Evolutionary conservation across 2,888 invertebrate genomes (phyloP).

Genomic region (Melanophora roralis): DNA sequence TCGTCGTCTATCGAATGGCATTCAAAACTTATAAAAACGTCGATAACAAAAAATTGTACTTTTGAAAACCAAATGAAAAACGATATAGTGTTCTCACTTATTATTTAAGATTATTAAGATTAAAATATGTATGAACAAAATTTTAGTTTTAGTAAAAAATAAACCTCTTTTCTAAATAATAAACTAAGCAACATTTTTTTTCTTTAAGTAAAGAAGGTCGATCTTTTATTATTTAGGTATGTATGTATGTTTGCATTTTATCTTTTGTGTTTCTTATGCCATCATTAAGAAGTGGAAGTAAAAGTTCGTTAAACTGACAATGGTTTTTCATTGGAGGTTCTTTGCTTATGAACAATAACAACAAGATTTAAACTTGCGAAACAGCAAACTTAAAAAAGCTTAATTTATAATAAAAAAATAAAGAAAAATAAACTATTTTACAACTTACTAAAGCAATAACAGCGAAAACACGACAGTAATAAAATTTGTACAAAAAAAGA

Average conservation of each 20-base stretch:
- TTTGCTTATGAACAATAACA: slow-evolving; percentile 3
- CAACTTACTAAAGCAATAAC: background rate
- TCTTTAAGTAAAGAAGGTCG: slow-evolving; percentile 28
- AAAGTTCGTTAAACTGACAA: slow-evolving; percentile 65
- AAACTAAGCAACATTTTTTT: background rate
- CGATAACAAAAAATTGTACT: too few relatives aligned
- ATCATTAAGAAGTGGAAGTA: slow-evolving; percentile 42
- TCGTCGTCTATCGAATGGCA: too few relatives aligned
- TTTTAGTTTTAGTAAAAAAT: too few relatives aligned
- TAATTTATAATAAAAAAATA: slow-evolving; percentile 14
- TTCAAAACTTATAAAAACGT: too few relatives aligned
- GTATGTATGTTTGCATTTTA: background rate
- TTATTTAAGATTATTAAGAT: too few relatives aligned
- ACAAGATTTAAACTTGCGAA: background rate
- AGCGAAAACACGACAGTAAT: background rate
- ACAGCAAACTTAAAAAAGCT: slow-evolving; percentile 12
- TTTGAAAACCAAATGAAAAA: too few relatives aligned
- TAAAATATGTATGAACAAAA: too few relatives aligned
- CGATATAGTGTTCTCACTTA: too few relatives aligned
- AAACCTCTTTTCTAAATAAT: background rate
- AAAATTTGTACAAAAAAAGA: background rate
- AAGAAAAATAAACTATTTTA: background rate
- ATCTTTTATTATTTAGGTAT: slow-evolving; percentile 10
- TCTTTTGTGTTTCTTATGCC: slow-evolving; percentile 1
- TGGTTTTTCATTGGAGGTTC: slow-evolving; percentile 48